Conservation (phyloP, 2,113 vertebrate genomes). For the Poicephalus meyeri region DNA sequence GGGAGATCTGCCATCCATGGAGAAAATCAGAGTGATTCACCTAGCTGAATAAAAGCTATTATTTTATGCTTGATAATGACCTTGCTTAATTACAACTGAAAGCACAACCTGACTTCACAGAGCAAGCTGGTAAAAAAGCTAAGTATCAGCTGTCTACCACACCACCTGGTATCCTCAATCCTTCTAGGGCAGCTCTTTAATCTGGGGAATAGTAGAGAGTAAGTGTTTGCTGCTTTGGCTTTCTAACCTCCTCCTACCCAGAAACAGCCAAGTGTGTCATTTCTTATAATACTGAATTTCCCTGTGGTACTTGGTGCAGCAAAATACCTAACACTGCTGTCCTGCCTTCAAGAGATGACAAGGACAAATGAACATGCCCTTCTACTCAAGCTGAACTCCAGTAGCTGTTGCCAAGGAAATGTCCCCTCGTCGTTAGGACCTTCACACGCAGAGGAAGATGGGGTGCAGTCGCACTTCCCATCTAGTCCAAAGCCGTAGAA, state of each 20-base stretch:
- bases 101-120: conserved; percentile 17
- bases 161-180: conserved; percentile 56
- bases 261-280: conserved; percentile 48
- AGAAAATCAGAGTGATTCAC: conserved; percentile 17
- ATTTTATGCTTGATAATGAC: conserved; percentile 33
- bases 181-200: conserved; percentile 27
- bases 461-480: background rate
- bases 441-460: background rate
- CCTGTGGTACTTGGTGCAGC: conserved; percentile 27
- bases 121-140: conserved; percentile 43
- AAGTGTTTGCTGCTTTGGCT: conserved; percentile 5
- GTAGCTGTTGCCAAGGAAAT: conserved; percentile 30
- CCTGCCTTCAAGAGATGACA: conserved; percentile 37
- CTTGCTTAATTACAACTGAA: conserved; percentile 59
- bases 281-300: conserved; percentile 34
- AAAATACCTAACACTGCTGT: background rate
- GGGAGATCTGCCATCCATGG: background rate
- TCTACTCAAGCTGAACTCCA: conserved; percentile 25
- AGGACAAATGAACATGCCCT: conserved; percentile 47
- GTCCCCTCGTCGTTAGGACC: background rate
- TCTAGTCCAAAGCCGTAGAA: background rate
- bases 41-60: conserved; percentile 19
- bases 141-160: conserved; percentile 52
- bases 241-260: background rate
- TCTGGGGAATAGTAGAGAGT: conserved; percentile 35